These are phyloP conservation scores for Chironex yamaguchii DNA, from an alignment of 30 jellyfish, hydroid and myxozoan genomes.

Conservation along the genomic window DNA sequence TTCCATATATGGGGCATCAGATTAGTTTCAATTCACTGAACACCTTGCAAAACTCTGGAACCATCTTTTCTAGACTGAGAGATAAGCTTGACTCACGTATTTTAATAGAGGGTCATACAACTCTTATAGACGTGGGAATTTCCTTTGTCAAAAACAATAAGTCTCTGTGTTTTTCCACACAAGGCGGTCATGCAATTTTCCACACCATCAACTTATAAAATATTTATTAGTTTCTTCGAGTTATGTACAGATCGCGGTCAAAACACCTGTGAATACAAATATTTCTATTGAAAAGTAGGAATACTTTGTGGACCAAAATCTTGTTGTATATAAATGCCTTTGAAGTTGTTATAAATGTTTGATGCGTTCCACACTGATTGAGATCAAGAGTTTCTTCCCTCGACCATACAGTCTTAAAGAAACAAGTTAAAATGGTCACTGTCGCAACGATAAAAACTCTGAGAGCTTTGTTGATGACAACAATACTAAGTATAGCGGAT, in stretches of 20 bases:
- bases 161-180: slow-evolving; percentile 53
- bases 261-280: not conserved
- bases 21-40: slow-evolving; percentile 18
- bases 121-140: slow-evolving; percentile 80
- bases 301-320: not conserved
- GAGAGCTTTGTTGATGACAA: not conserved
- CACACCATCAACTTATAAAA: slow-evolving; percentile 37
- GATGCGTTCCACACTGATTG: not conserved
- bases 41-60: slow-evolving; percentile 5
- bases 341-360: not conserved
- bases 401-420: not conserved
- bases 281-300: not conserved
- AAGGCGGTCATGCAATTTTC: slow-evolving; percentile 56
- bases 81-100: not conserved
- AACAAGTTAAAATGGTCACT: not conserved
- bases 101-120: slow-evolving; percentile 49
- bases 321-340: not conserved
- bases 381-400: not conserved
- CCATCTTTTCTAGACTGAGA: slow-evolving; percentile 41
- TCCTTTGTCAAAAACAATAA: slow-evolving; percentile 63
- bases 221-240: not conserved
- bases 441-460: not conserved
- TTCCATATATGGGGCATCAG: slow-evolving; percentile 71
- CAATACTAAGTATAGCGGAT: not conserved
- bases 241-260: slow-evolving; percentile 1